Evolutionary conservation across 1,140 invertebrate genomes (phyloP).

Genomic region (Aphidius ervi): DNA sequence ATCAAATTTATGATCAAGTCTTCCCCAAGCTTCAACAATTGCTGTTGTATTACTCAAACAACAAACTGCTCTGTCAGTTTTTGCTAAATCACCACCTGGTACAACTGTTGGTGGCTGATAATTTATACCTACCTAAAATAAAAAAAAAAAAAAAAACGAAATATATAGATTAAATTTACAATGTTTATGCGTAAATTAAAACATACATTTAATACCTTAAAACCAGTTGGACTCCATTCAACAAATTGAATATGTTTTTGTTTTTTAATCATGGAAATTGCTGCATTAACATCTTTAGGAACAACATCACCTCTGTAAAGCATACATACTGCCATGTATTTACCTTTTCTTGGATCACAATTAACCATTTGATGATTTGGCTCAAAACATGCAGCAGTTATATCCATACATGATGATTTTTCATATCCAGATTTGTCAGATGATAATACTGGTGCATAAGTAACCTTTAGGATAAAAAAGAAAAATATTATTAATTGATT

Average conservation of each 20-base stretch:
- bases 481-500: neutral
- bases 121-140: conserved; percentile 59
- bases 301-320: conserved; percentile 64
- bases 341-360: conserved; percentile 65
- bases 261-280: conserved; percentile 63
- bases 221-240: conserved; percentile 65
- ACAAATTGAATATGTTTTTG: conserved; percentile 59
- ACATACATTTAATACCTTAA: conserved; percentile 38
- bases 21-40: conserved; percentile 72
- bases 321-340: conserved; percentile 76
- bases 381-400: conserved; percentile 77
- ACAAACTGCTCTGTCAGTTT: conserved; percentile 60
- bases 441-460: conserved; percentile 73
- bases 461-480: conserved; percentile 41
- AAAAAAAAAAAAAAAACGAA: neutral
- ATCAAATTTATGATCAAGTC: conserved; percentile 70
- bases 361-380: conserved; percentile 80
- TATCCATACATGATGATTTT: conserved; percentile 63
- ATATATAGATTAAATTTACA: conserved; percentile 3
- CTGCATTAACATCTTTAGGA: conserved; percentile 59
- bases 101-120: conserved; percentile 73
- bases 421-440: conserved; percentile 70
- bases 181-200: too few species aligned
- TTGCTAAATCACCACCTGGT: conserved; percentile 70
- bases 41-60: conserved; percentile 77